Evolutionary conservation across 2,888 invertebrate genomes (phyloP), one percentile per base, ranked within the genome.

Genomic region (Mactromeris polynyma): DNA sequence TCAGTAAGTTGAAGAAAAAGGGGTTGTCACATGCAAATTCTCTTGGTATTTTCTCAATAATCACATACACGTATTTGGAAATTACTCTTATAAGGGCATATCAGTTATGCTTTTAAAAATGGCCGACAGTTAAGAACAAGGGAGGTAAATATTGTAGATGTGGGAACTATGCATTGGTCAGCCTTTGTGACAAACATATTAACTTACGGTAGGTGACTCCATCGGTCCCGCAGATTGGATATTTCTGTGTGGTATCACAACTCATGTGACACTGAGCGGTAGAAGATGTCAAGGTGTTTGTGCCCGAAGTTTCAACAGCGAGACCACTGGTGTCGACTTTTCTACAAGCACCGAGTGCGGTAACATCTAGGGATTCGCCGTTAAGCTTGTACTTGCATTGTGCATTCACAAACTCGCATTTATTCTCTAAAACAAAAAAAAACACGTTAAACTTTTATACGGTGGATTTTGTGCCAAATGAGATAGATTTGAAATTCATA

Each of bases 181-280:
- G 26, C 9, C 0, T 9, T 6, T 9, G 11, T n/a, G 26, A 26
- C 58, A 7, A n/a, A 4, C 11, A 6, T 0, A 73, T 1, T 33
- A 17, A 33, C 73, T 73, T 73, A 73, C 73, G 73, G 73, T 79
- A 85, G 1, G 85, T 85, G 2, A 19, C 33, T 40, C 85, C 58
- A n/a, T 85, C 79, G n/a, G 38, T 36, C 19, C 85, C 85, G 36
- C 85, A 85, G n/a, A 85, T 54, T 78, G 38, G 38, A 36, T 78
- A 79, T 21, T 1, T 38, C 17, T 54, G 26, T 1, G 46, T 78
- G 9, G 58, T 51, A 26, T 51, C 51, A 26, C 79, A 79, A 36
- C 36, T 54, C 85, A 79, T 79, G 58, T 51, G 26, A n/a, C 85
- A 85, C 38, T 58, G 51, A 40, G 58, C 79, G 36, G 33, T 19